Percentiles rank a stretch among this genome's conserved stretches.
Conservation (phyloP, 1,140 invertebrate species). For the Aphelenchoides besseyi region DNA sequence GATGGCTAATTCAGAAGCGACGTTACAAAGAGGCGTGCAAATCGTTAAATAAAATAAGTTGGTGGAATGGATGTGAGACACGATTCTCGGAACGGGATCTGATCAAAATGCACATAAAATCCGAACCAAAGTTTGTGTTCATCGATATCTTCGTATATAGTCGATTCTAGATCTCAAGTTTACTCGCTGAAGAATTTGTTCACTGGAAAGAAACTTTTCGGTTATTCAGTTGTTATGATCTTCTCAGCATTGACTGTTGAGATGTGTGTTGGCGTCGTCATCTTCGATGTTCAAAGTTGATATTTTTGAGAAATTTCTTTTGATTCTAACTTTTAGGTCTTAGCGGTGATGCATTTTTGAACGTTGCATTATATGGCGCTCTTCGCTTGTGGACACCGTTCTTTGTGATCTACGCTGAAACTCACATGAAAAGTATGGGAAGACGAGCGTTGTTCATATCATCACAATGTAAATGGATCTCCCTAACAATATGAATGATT, state of each 20-base stretch:
- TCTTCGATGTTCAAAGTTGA: constrained; percentile 46
- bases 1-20: constrained; percentile 48
- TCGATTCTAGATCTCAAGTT: constrained; percentile 25
- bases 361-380: constrained; percentile 44
- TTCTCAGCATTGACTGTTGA: constrained; percentile 48
- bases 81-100: constrained; percentile 35
- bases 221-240: constrained; percentile 45
- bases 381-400: constrained; percentile 44
- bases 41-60: constrained; percentile 39
- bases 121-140: constrained; percentile 33
- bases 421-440: constrained; percentile 33
- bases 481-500: background rate
- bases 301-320: background rate
- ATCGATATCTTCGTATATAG: background rate
- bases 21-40: constrained; percentile 39
- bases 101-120: constrained; percentile 35
- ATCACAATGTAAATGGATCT: constrained; percentile 38
- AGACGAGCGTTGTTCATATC: constrained; percentile 36
- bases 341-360: constrained; percentile 45
- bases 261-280: constrained; percentile 45
- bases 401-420: constrained; percentile 46
- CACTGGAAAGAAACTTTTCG: constrained; percentile 35
- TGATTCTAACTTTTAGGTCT: constrained; percentile 28
- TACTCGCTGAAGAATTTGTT: constrained; percentile 47
- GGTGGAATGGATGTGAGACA: constrained; percentile 33